These are phyloP conservation scores for Bursaphelenchus mucronatus DNA, from an alignment of 1,140 invertebrate species.

Conservation along the genomic window DNA sequence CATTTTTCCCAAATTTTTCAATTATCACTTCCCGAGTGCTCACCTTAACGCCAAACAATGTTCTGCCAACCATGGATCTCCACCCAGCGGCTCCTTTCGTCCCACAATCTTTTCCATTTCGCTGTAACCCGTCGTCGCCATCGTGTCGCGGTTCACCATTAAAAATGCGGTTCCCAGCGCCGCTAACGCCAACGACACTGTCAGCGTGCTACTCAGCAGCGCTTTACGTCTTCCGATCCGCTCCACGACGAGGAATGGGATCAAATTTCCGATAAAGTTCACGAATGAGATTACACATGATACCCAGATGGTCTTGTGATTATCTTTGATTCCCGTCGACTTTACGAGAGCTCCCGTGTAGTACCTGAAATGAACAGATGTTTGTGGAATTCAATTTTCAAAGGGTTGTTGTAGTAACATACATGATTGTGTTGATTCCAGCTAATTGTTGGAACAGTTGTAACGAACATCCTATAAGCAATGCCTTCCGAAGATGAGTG, in stretches of 20 bases:
- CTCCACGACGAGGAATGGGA: constrained; percentile 67
- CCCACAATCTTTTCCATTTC: not conserved
- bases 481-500: constrained; percentile 63
- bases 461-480: constrained; percentile 67
- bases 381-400: constrained; percentile 33
- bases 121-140: not conserved
- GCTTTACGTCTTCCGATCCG: constrained; percentile 66
- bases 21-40: not conserved
- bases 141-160: constrained; percentile 41
- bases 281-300: constrained; percentile 64
- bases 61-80: not conserved
- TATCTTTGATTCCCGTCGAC: constrained; percentile 67
- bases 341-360: constrained; percentile 65
- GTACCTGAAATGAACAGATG: constrained; percentile 46
- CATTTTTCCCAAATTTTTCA: not conserved
- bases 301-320: constrained; percentile 67
- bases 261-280: constrained; percentile 67
- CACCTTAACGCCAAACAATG: constrained; percentile 7
- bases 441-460: constrained; percentile 67
- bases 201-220: constrained; percentile 64
- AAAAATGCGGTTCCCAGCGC: constrained; percentile 35
- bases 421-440: constrained; percentile 70
- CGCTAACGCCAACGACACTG: constrained; percentile 53
- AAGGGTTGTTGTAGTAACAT: constrained; percentile 19
- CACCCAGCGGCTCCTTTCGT: not conserved